phyloP scores from a whole-genome alignment of 2,113 vertebrate species.

The Tachycineta bicolor region DNA sequence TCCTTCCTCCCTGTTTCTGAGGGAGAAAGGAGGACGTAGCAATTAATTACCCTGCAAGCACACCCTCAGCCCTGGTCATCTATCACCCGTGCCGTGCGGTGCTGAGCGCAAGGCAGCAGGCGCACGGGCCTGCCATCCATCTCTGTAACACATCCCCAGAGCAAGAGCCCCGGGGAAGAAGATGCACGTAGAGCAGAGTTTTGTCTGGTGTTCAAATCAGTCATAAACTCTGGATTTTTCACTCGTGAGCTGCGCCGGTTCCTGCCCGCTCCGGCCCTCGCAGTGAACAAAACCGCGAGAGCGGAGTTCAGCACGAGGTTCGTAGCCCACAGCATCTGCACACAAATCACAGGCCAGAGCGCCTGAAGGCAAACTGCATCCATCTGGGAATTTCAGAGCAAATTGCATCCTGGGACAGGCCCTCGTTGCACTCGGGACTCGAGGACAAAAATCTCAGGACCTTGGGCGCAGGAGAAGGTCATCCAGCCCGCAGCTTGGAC shows the following conservation, averaged over 20 bases:
- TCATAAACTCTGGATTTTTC: neutral
- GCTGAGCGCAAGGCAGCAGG: neutral
- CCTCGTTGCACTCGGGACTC: neutral
- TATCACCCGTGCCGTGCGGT: rapidly evolving
- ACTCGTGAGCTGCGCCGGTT: neutral
- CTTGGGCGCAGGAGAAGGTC: conserved; percentile 39
- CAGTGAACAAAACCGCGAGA: neutral
- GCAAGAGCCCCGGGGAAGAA: neutral
- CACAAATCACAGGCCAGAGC: neutral
- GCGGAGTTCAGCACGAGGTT: neutral
- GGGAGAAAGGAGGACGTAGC: neutral
- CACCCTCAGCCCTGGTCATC: neutral
- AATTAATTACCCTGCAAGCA: conserved; percentile 7
- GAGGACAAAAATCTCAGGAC: conserved; percentile 22
- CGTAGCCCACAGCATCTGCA: conserved; percentile 10
- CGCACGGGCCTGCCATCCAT: neutral
- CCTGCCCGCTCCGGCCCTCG: neutral
- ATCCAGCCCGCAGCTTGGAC: conserved; percentile 8
- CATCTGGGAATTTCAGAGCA: conserved; percentile 51
- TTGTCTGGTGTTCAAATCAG: neutral
- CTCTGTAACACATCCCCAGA: neutral
- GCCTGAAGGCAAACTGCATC: conserved; percentile 42
- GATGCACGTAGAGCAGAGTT: neutral
- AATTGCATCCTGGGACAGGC: conserved; percentile 45
- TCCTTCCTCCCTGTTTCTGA: neutral